phyloP scores from a whole-genome alignment of 2,888 invertebrate genomes.

The Drosophila picticornis region DNA sequence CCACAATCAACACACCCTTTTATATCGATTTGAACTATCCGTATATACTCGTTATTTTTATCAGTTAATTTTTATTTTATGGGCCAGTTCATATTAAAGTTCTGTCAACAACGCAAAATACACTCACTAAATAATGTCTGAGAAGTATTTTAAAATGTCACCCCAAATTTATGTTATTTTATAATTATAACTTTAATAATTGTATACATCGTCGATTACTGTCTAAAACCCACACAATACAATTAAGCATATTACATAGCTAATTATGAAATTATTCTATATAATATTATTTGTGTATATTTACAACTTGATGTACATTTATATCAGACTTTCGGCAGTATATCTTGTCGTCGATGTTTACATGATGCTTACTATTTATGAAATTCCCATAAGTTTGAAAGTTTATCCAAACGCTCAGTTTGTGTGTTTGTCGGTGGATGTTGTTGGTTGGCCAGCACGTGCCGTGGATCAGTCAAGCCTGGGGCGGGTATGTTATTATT shows the following conservation, averaged over 20 bases:
- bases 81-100: background rate
- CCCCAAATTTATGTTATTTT: background rate
- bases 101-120: background rate
- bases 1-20: slow-evolving; percentile 15
- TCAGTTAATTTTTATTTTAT: background rate
- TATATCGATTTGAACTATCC: slow-evolving; percentile 1
- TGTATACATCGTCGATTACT: background rate
- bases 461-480: slow-evolving; percentile 53
- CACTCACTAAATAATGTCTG: background rate
- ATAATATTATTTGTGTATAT: background rate
- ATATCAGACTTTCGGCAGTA: slow-evolving; percentile 2
- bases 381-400: slow-evolving; percentile 52
- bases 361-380: slow-evolving; percentile 15
- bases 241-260: background rate
- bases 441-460: slow-evolving; percentile 54
- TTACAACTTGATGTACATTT: background rate
- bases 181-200: background rate
- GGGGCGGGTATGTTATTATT: slow-evolving; percentile 25
- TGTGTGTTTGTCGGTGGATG: slow-evolving; percentile 18
- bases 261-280: background rate
- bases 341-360: slow-evolving; percentile 3
- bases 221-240: background rate
- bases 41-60: background rate
- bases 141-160: background rate
- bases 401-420: slow-evolving; percentile 17